phyloP scores from a whole-genome alignment of 2,888 invertebrate species.

The Meliscaeva auricollis region DNA sequence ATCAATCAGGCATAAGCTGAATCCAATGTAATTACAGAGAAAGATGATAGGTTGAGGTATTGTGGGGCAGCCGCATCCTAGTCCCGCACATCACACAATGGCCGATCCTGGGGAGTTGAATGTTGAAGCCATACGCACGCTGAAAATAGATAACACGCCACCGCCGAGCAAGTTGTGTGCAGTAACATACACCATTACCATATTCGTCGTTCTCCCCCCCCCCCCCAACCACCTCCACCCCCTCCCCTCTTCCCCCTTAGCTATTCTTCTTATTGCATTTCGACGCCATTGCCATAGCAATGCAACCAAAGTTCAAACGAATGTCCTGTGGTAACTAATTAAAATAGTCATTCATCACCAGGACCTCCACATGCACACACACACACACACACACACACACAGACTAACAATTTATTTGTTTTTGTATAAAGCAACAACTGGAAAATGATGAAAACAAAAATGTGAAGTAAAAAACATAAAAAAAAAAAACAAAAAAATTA shows the following conservation, averaged over 20 bases:
- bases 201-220: no score
- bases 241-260: neutral
- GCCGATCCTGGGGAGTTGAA: slow-evolving; percentile 1
- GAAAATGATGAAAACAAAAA: slow-evolving; percentile 71
- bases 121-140: slow-evolving; percentile 49
- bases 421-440: slow-evolving; percentile 59
- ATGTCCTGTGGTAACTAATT: slow-evolving; percentile 84
- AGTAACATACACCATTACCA: no score
- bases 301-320: slow-evolving; percentile 78
- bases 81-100: neutral
- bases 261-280: slow-evolving; percentile 59
- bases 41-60: slow-evolving; percentile 43
- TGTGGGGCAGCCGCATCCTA: slow-evolving; percentile 10
- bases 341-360: slow-evolving; percentile 84
- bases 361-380: slow-evolving; percentile 20
- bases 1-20: slow-evolving; percentile 75
- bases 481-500: slow-evolving; percentile 29
- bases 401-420: slow-evolving; percentile 26
- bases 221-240: no score
- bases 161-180: no score
- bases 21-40: slow-evolving; percentile 73
- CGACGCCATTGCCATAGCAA: slow-evolving; percentile 72
- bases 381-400: slow-evolving; percentile 1
- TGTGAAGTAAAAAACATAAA: slow-evolving; percentile 23
- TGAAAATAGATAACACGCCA: slow-evolving; percentile 51